phyloP scores from a whole-genome alignment of 2,113 vertebrate genomes.

The Patagioenas fasciata region DNA sequence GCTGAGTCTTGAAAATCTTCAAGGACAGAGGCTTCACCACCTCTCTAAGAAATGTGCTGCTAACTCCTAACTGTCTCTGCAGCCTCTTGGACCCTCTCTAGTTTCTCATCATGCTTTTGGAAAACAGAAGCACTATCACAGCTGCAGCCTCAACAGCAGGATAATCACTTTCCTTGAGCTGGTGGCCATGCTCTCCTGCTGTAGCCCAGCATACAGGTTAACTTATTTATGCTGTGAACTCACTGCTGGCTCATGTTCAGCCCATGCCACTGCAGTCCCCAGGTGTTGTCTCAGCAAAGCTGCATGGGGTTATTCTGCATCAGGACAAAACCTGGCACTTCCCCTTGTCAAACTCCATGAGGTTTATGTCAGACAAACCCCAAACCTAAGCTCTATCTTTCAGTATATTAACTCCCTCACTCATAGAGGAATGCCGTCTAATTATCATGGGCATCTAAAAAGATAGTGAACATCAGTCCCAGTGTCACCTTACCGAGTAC shows the following conservation, averaged over 20 bases:
- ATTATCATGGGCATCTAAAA: background rate
- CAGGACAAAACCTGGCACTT: background rate
- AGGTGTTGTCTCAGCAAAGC: background rate
- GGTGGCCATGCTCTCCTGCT: background rate
- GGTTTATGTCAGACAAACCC: background rate
- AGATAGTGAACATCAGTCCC: background rate
- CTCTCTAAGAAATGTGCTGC: background rate
- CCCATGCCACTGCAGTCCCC: background rate
- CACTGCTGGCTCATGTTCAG: background rate
- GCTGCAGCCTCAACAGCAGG: background rate
- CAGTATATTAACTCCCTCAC: background rate
- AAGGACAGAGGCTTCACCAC: background rate
- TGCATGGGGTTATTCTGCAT: background rate
- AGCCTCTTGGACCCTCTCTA: background rate
- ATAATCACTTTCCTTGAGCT: background rate
- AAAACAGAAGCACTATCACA: background rate
- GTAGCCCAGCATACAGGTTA: background rate
- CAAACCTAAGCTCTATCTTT: background rate
- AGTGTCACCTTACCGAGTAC: background rate
- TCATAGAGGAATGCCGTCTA: background rate
- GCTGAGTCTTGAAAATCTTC: background rate
- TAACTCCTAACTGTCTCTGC: background rate
- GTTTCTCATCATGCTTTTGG: background rate
- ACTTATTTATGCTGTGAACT: background rate
- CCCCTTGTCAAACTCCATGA: background rate